These are phyloP conservation scores for Tetragnatha montana DNA, from an alignment of 2,888 invertebrate genomes.

Conservation along the genomic window DNA sequence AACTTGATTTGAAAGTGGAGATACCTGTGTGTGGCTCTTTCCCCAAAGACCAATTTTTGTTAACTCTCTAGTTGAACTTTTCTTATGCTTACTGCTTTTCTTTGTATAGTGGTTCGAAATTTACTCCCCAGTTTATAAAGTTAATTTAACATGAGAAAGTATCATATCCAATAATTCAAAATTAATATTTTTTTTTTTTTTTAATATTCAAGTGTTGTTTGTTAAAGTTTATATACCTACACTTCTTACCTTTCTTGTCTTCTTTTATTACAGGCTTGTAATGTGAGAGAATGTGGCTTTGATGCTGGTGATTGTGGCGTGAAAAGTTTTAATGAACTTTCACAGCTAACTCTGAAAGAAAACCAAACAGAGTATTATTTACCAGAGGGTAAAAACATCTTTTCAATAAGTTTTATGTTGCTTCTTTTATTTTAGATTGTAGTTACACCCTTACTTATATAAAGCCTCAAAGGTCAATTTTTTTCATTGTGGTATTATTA, in stretches of 20 bases:
- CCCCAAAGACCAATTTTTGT: too few species aligned
- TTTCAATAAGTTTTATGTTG: background rate
- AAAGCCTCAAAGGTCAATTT: too few species aligned
- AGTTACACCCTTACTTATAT: too few species aligned
- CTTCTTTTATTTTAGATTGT: background rate
- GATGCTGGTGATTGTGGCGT: constrained; percentile 79
- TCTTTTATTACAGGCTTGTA: constrained; percentile 75
- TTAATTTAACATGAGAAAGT: too few species aligned
- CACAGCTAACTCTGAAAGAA: constrained; percentile 73
- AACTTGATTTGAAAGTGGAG: too few species aligned
- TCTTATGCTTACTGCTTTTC: too few species aligned
- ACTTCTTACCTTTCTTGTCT: background rate
- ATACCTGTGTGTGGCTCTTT: too few species aligned
- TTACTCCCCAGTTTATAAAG: too few species aligned
- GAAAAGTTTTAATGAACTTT: constrained; percentile 74
- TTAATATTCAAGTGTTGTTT: background rate
- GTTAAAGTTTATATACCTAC: too few species aligned
- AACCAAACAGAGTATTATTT: constrained; percentile 74
- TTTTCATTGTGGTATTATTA: too few species aligned
- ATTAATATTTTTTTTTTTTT: background rate
- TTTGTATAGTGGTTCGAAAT: too few species aligned
- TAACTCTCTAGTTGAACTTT: too few species aligned
- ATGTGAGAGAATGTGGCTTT: constrained; percentile 77
- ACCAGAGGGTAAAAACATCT: constrained; percentile 74
- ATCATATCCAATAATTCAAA: background rate